phyloP scores from a whole-genome alignment of 2,888 invertebrate species.

The Dorcus hopei region DNA sequence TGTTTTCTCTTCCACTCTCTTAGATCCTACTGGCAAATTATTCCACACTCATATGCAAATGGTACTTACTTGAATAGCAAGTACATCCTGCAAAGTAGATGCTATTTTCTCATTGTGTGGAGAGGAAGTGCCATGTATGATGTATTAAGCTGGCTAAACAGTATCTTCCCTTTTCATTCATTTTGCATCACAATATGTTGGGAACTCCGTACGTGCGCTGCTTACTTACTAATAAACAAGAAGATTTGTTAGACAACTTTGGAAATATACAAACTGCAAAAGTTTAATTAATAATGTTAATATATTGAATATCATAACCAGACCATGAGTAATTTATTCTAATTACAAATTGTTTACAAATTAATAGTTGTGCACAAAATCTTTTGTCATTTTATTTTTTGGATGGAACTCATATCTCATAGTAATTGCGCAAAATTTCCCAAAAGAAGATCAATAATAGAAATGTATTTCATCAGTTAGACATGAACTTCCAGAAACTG shows the following conservation, averaged over 20 bases:
- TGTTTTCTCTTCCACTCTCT: neutral
- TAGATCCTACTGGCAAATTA: neutral
- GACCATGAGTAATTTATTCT: too few relatives aligned
- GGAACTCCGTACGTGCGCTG: neutral
- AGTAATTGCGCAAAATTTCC: too few relatives aligned
- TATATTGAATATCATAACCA: too few relatives aligned
- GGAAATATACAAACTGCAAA: too few relatives aligned
- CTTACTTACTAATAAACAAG: neutral
- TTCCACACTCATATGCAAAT: neutral
- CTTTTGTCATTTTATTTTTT: too few relatives aligned
- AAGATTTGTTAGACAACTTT: neutral
- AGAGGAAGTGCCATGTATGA: slow-evolving; percentile 23
- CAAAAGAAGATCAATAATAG: too few relatives aligned
- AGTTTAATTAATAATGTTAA: too few relatives aligned
- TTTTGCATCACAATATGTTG: slow-evolving; percentile 18
- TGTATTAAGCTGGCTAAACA: slow-evolving; percentile 23
- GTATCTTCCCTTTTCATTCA: slow-evolving; percentile 24
- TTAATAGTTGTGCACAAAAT: too few relatives aligned
- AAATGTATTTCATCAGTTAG: too few relatives aligned
- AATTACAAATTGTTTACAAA: too few relatives aligned
- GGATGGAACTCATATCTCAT: too few relatives aligned
- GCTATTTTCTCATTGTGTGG: slow-evolving; percentile 13
- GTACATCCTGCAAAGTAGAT: slow-evolving; percentile 3
- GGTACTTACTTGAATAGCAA: neutral
- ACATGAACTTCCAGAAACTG: too few relatives aligned